Conservation (phyloP, 2,113 vertebrate species). For the Mellivora capensis region DNA sequence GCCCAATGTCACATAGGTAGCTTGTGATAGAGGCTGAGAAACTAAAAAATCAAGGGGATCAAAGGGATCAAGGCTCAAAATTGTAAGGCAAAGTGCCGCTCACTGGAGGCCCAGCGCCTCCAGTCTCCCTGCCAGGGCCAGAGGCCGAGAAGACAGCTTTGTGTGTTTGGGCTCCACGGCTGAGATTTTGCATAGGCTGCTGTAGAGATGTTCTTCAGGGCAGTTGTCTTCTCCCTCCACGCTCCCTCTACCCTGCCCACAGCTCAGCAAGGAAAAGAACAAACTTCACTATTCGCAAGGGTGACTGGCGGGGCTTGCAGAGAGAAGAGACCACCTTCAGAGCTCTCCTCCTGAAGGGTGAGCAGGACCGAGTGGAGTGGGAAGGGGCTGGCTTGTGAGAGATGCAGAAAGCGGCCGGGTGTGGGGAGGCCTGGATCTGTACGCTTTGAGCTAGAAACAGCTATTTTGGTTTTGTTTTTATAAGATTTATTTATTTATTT, state of each 20-base stretch:
- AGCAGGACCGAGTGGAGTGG: background rate
- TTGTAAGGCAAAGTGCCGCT: background rate
- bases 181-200: background rate
- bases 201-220: background rate
- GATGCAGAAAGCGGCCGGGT: background rate
- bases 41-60: background rate
- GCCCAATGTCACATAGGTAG: background rate
- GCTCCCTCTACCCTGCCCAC: background rate
- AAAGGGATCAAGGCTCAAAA: too few relatives aligned
- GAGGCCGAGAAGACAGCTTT: background rate
- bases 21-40: background rate
- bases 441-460: background rate
- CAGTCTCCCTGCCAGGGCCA: too few relatives aligned
- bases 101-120: background rate
- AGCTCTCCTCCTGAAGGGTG: too few relatives aligned
- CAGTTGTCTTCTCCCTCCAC: too few relatives aligned
- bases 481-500: too few relatives aligned
- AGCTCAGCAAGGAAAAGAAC: background rate
- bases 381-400: background rate
- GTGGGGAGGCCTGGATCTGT: background rate
- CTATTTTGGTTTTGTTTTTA: background rate
- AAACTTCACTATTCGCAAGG: background rate
- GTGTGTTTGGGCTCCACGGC: fast-evolving
- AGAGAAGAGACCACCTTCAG: background rate
- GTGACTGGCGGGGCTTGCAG: background rate